Conservation (phyloP, 2,888 invertebrate genomes). For the Napeogenes inachia region DNA sequence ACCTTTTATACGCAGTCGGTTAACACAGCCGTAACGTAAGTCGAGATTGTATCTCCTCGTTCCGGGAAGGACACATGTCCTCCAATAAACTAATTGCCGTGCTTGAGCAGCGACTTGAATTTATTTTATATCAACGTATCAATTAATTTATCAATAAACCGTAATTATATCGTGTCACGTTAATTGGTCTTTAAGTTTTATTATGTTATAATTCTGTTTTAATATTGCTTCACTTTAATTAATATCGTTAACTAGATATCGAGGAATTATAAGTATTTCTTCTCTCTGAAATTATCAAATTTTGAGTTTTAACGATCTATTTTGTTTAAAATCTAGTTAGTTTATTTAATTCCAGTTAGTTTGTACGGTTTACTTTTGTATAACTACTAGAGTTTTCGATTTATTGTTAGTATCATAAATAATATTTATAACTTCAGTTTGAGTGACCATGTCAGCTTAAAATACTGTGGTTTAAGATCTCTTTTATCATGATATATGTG, state of each 20-base stretch:
- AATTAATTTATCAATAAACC: slow-evolving; percentile 30
- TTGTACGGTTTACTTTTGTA: no score
- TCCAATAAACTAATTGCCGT: slow-evolving; percentile 75
- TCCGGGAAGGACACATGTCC: slow-evolving; percentile 73
- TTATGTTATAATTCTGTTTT: no score
- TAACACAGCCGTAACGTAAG: slow-evolving; percentile 1
- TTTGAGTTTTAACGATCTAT: no score
- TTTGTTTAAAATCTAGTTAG: no score
- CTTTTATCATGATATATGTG: slow-evolving; percentile 12
- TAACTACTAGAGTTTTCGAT: no score
- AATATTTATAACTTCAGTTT: neutral
- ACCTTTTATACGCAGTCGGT: neutral
- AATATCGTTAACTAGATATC: no score
- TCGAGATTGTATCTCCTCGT: slow-evolving; percentile 60
- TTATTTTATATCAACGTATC: slow-evolving; percentile 44
- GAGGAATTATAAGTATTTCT: no score
- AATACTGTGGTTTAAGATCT: neutral
- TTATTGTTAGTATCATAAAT: neutral
- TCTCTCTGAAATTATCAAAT: no score
- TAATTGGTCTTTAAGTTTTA: neutral
- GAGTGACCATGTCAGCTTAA: neutral
- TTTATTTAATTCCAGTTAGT: no score
- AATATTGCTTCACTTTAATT: no score
- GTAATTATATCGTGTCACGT: slow-evolving; percentile 3
- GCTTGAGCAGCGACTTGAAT: slow-evolving; percentile 56